phyloP scores from a whole-genome alignment of 2,797 vertebrate species.

The Anomalospiza imberbis region DNA sequence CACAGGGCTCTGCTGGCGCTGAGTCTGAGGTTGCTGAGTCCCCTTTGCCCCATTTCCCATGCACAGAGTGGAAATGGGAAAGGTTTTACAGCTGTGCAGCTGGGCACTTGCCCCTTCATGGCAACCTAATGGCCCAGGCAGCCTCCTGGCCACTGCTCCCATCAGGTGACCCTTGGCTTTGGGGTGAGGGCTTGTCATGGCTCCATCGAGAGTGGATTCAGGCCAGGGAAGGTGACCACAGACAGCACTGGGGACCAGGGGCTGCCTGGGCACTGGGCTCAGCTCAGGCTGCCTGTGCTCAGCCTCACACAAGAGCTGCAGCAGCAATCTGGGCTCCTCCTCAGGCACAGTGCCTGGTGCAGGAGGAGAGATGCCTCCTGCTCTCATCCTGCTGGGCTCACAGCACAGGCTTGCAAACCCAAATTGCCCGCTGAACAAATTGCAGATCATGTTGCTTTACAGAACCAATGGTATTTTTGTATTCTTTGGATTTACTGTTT shows the following conservation, averaged over 20 bases:
- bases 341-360: not conserved
- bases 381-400: not conserved
- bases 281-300: not conserved
- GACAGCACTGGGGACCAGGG: fast-evolving
- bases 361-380: not conserved
- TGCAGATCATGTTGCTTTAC: not conserved
- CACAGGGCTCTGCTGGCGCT: not conserved
- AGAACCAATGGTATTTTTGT: not conserved
- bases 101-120: not conserved
- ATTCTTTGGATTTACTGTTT: not conserved
- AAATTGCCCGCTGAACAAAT: not conserved
- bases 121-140: not conserved
- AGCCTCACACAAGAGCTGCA: not conserved
- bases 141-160: not conserved
- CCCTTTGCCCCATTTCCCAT: not conserved
- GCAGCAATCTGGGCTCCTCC: not conserved
- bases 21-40: not conserved
- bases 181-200: not conserved
- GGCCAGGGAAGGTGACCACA: not conserved
- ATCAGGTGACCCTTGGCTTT: not conserved
- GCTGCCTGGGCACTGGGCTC: not conserved
- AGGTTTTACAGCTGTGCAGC: not conserved
- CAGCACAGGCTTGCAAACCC: not conserved
- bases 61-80: too few relatives aligned
- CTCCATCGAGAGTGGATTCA: not conserved